Base-by-base conservation (phyloP, 2,797 vertebrate species). In the Lutjanus campechanus region DNA sequence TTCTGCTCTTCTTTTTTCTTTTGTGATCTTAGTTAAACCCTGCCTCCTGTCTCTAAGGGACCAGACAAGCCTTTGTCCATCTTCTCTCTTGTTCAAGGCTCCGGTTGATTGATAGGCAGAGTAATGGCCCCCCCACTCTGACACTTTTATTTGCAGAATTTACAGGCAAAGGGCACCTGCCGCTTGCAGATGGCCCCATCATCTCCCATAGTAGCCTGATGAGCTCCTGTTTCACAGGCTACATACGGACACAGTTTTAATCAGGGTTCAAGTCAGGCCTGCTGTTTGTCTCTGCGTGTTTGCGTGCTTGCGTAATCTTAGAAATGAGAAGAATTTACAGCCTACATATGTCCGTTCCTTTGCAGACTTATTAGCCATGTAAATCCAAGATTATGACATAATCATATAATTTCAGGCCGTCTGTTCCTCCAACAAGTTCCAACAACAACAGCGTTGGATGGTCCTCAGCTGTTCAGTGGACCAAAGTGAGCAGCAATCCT, bases 381-480 rank as follows among this genome's bases (percentile, higher is more conserved):
- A 87, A 91, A 89, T 91, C 80, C 85, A 84, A 83, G 81, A 88
- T 90, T 89, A 88, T 77, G 73, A 77, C 79, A 87, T 83, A 79
- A 87, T 90, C 77, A 29, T 73, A 67, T 82, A 17, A 88, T 83
- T 77, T 75, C 72, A 63, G 64, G 43, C 86, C 68, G 49, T 88
- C 87, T 91, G 86, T 84, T 89, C 36, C 11, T 59, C 60, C 22
- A 20, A 77, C 63, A 58, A 74, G 79, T 73, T 72, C 71, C 50
- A 80, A 49, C 71, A n/a, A 49, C 71, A n/a, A 25, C 59, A 29
- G 11, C 1, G 25, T 49, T 53, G 76, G 72, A 71, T 22, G 60
- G 71, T 80, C 65, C 59, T 74, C 73, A 40, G 79, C 47, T 73
- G 74, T 63, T 87, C 49, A 69, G 70, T 4, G 15, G 19, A 72